A percentile compares a stretch with the other conserved stretches of the same genome.
Evolutionary conservation across 2,888 invertebrate species (phyloP).

Genomic region (Ormyrus nitidulus): DNA sequence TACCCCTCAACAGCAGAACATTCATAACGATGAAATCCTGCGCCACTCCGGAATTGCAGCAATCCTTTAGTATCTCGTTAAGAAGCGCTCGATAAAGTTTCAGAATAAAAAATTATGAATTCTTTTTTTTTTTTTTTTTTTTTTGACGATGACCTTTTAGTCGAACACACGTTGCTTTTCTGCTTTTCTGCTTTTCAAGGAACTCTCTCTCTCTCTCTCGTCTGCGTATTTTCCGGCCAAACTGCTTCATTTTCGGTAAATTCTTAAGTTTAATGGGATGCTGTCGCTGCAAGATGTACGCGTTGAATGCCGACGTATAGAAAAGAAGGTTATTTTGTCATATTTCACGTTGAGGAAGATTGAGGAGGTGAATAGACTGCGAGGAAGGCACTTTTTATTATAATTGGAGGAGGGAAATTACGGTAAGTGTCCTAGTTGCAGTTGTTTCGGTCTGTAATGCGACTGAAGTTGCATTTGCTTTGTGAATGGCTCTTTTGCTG

Average conservation of each 20-base stretch:
- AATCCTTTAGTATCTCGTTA: constrained; percentile 23
- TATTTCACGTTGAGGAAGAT: constrained; percentile 16
- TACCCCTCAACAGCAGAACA: not conserved
- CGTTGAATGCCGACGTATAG: not conserved
- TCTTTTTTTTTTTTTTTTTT: not conserved
- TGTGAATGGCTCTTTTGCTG: no score
- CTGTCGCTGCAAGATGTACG: not conserved
- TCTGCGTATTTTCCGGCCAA: not conserved
- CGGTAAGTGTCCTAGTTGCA: no score
- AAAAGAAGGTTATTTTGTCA: not conserved
- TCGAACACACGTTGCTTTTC: constrained; percentile 5
- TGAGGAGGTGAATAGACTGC: not conserved
- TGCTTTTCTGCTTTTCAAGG: no score
- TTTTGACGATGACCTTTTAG: not conserved
- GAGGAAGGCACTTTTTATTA: no score
- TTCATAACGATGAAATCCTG: constrained; percentile 15
- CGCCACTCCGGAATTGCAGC: constrained; percentile 12
- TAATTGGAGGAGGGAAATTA: no score
- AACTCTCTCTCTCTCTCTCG: not conserved
- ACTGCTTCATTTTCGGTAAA: not conserved
- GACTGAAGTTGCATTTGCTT: no score
- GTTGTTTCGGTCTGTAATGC: no score
- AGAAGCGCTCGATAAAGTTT: constrained; percentile 12
- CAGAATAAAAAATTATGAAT: not conserved
- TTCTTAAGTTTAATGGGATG: constrained; percentile 7